Base-by-base conservation (phyloP, 2,888 invertebrate genomes). In the Cheilosia impressa region DNA sequence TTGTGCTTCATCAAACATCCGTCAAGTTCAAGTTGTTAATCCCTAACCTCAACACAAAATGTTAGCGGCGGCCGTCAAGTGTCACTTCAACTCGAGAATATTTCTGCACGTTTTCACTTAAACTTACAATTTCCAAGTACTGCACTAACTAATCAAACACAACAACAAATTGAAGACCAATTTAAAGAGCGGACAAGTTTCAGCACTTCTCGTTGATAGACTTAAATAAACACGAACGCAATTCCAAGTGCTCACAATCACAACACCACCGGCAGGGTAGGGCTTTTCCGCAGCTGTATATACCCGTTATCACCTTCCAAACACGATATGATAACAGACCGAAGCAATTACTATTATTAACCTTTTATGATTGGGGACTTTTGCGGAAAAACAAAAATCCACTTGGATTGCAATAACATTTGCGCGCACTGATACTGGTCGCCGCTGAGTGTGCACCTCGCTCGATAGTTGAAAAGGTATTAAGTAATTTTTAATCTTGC, bases 291-390 rank as follows among this genome's bases (percentile, higher is more conserved):
- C 6, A 71, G 71, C 15, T 27, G 22, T 34, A 60, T 43, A 31
- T 83, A 66, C 66, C 68, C 78, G 55, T 83, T 83, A 78, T 83
- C 82, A 52, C 24, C 4, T 66, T 60, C 19, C 41, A 69, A 58
- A 63, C 43, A 45, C 31, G 78, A 62, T 78, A 73, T 68, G 83
- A 83, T 83, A 83, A 83, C 63, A 15, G 63, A 9, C 17, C 71
- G 27, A 53, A 66, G 66, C 55, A 82, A 68, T 65, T 60, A 68
- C 52, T 62, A 55, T 62, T 83, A 69, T 55, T 68, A 68, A 43
- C 58, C 66, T 73, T 62, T 68, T 79, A 83, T 73, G 72, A 73
- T 57, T 65, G 65, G 75, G 75, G 41, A 19, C 38, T 58, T 75
- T 65, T 57, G n/a, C 57, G 38, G 13, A 17, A 34, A 27, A 47